Evolutionary conservation across 2,797 vertebrate species (phyloP).

Genomic region (Mormyrus proboscirostris): DNA sequence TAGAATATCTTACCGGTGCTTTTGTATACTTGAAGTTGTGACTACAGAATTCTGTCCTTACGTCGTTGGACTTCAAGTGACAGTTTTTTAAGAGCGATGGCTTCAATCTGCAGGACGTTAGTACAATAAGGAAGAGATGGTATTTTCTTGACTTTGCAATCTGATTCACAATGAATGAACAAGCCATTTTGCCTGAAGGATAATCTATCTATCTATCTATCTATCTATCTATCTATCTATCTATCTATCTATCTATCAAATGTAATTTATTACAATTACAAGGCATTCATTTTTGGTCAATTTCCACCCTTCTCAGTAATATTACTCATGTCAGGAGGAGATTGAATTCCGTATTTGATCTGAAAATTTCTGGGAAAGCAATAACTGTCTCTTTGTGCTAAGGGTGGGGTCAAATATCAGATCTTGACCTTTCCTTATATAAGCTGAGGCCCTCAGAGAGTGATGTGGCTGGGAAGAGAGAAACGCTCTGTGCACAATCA

Average conservation of each 20-base stretch:
- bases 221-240: neutral
- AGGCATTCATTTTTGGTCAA: neutral
- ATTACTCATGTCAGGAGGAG: neutral
- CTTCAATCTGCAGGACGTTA: constrained; percentile 55
- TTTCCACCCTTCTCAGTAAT: neutral
- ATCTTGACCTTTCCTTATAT: neutral
- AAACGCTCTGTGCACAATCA: neutral
- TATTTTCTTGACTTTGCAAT: constrained; percentile 59
- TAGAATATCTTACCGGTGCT: constrained; percentile 45
- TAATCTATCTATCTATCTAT: constrained; percentile 16
- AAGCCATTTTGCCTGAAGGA: constrained; percentile 53
- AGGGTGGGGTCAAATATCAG: constrained; percentile 12
- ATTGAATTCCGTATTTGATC: neutral
- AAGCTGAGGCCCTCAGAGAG: neutral
- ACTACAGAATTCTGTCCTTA: constrained; percentile 55
- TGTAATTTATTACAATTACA: neutral
- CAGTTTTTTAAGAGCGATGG: constrained; percentile 55
- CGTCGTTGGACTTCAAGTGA: constrained; percentile 48
- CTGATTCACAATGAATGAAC: constrained; percentile 55
- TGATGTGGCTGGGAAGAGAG: neutral
- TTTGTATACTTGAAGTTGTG: constrained; percentile 65
- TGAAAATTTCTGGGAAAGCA: constrained; percentile 4
- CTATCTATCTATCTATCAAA: neutral
- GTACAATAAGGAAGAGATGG: constrained; percentile 51
- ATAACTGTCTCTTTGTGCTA: neutral